Evolutionary conservation across 2,113 vertebrate species (phyloP).

Genomic region (Equus przewalskii): DNA sequence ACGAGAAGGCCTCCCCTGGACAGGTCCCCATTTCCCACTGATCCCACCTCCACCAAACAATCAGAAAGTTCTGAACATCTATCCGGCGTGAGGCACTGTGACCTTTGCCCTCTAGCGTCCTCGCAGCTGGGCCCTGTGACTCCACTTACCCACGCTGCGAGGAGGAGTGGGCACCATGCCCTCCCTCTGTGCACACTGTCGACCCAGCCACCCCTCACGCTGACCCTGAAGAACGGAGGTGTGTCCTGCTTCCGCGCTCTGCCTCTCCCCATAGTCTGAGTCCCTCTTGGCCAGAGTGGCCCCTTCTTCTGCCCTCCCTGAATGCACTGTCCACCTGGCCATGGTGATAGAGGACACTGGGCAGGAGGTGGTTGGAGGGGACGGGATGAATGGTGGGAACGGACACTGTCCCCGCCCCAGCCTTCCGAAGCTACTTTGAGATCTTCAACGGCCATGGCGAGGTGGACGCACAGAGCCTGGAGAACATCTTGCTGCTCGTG

Average conservation of each 20-base stretch:
- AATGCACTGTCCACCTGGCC: too few relatives aligned
- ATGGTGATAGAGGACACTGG: rapidly evolving
- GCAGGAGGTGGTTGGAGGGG: not conserved
- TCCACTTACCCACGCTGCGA: not conserved
- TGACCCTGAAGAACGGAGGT: not conserved
- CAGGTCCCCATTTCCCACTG: not conserved
- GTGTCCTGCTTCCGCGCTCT: rapidly evolving
- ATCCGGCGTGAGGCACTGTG: not conserved
- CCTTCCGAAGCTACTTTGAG: slow-evolving; percentile 81
- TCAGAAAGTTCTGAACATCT: not conserved
- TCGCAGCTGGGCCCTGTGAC: not conserved
- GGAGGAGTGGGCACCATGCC: not conserved
- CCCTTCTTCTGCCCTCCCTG: not conserved
- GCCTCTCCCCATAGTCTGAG: not conserved
- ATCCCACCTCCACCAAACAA: not conserved
- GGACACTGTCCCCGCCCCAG: not conserved
- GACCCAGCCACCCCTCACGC: not conserved
- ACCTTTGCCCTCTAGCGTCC: not conserved
- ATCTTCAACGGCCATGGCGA: slow-evolving; percentile 56
- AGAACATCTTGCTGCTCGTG: slow-evolving; percentile 45
- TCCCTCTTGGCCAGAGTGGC: not conserved
- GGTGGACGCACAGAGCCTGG: slow-evolving; percentile 63
- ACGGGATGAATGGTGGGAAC: too few relatives aligned
- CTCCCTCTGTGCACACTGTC: not conserved
- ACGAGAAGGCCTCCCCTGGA: not conserved